Evolutionary conservation across 2,113 vertebrate genomes (phyloP), one percentile per base, ranked within the genome.

Genomic region (Rhinoderma darwinii): DNA sequence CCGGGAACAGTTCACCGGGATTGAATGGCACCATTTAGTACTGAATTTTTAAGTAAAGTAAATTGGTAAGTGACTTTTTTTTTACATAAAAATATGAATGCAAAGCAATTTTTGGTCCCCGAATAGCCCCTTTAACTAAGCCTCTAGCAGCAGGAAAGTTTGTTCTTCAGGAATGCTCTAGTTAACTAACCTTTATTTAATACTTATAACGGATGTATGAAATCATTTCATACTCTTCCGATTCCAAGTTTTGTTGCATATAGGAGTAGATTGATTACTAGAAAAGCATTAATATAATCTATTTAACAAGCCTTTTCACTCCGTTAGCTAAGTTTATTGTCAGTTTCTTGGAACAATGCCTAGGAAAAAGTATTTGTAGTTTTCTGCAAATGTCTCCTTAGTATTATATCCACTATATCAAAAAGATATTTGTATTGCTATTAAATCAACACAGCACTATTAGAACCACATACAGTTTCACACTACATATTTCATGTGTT

Each of bases 401-500:
- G n/a, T 68, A 76, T 74, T 50, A 12, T 18, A 51, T 51, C 1
- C 27, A 51, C 75, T 50, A 15, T 50, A 50, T 76, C 43, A 32
- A n/a, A 2, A 20, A 32, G n/a, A 51, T 77, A 51, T 77, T 50
- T 77, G 44, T 20, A 51, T 77, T 77, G 44, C 44, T 39, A 32
- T 51, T 51, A 77, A 77, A 50, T 77, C 75, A 51, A 51, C 75
- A 32, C 44, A 77, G 15, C 15, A 3, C 44, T 77, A 77, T 77
- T 77, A 51, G 75, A 77, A 77, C 43, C 27, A 4, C 75, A 77
- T 35, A 32, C 35, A 70, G 27, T 51, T 47, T 51, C 75, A 32
- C 47, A 51, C 75, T 35, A 77, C 27, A 77, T 77, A 77, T 77
- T 77, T 77, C 75, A 77, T 32, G 47, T 51, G 43, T 77, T 77